Percentiles rank a stretch among this genome's conserved stretches.
Conservation (phyloP, 2,113 vertebrate genomes). For the Pterocles gutturalis region DNA sequence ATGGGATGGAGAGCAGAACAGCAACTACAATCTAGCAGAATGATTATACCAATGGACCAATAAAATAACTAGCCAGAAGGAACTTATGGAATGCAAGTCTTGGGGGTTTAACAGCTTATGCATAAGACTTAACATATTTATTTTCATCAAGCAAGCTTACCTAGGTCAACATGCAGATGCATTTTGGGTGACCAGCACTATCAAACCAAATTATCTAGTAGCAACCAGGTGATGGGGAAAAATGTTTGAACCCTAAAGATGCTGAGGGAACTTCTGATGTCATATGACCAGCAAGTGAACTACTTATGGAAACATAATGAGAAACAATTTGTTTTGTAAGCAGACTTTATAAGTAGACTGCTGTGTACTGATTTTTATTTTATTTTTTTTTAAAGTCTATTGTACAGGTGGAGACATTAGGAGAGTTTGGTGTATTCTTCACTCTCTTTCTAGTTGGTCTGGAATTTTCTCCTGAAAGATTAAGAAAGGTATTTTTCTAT, state of each 20-base stretch:
- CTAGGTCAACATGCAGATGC: fast-evolving
- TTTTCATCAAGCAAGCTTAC: background rate
- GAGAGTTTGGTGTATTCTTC: conserved; percentile 96
- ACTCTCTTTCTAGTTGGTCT: conserved; percentile 98
- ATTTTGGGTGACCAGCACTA: background rate
- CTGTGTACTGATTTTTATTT: background rate
- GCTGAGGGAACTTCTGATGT: background rate
- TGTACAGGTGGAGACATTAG: conserved; percentile 96
- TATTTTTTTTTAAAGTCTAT: conserved; percentile 84
- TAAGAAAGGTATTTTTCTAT: conserved; percentile 87
- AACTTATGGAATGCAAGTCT: background rate
- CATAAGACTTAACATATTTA: background rate
- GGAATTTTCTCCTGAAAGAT: conserved; percentile 96
- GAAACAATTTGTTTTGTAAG: background rate
- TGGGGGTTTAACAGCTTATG: background rate
- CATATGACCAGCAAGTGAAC: background rate
- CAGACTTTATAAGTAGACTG: background rate
- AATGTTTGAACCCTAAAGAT: background rate
- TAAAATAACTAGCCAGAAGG: background rate
- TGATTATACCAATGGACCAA: background rate
- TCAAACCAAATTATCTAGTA: background rate
- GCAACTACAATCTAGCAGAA: background rate
- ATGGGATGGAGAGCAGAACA: background rate
- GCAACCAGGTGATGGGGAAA: background rate
- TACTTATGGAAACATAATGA: background rate